Base-by-base conservation (phyloP, 2,797 vertebrate genomes). In the Graptemys geographica region DNA sequence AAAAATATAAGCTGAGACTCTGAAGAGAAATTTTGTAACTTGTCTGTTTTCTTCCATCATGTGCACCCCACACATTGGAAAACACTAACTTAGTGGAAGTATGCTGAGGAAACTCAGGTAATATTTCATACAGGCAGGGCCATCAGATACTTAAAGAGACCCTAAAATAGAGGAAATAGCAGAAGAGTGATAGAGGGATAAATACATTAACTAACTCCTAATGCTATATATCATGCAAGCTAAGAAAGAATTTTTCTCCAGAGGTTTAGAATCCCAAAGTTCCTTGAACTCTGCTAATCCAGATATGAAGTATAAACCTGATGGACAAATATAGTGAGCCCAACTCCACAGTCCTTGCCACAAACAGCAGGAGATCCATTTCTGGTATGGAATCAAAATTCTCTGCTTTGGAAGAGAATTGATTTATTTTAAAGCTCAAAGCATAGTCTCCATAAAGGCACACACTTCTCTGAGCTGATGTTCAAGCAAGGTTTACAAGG, bases 331-430 rank as follows among this genome's bases (percentile, higher is more conserved):
- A 55, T 72, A 92, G 52, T 3, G 90, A 85, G 89, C 90, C 79
- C 90, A 83, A 74, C 95, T 96, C 86, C 93, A 59, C 57, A 88
- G 89, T 52, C 81, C 89, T 89, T 95, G 88, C 95, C 83, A 95
- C 95, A 96, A 95, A 95, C 89, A 96, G 81, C 91, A 93, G 91
- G 90, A 97, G 96, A 96, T 91, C 79, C 59, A 79, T 89, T 95
- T 94, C 88, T 95, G 96, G 93, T 91, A 89, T 81, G 83, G 93
- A 97, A 97, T 97, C 87, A 97, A 94, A 95, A 91, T 87, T 89
- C 79, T 96, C 90, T 89, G 86, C 74, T 96, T 33, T 49, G 90
- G 82, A 93, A 47, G 51, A 90, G 87, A 74, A 85, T 86, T 94
- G 79, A 90, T 95, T 90, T 1, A 3, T 91, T 89, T 92, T 93